Evolutionary conservation across 2,113 vertebrate genomes (phyloP).

Genomic region (Chrysemys picta): DNA sequence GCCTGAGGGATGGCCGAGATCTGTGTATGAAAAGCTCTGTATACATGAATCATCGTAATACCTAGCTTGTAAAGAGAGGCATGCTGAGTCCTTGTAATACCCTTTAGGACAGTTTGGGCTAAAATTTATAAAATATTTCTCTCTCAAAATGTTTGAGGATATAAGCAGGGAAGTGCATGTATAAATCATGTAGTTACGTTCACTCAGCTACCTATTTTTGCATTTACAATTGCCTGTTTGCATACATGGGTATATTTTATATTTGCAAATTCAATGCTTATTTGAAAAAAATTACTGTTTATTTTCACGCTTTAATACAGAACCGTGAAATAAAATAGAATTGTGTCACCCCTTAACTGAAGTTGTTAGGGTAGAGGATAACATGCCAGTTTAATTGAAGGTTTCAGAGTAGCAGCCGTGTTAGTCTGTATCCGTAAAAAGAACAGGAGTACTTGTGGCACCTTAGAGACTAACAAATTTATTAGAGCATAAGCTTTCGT

Average conservation of each 20-base stretch:
- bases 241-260: not conserved
- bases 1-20: not conserved
- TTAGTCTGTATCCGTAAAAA: too few relatives aligned
- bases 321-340: conserved; percentile 34
- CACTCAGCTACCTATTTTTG: fast-evolving
- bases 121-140: not conserved
- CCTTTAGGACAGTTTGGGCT: not conserved
- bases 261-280: not conserved
- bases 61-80: too few relatives aligned
- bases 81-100: not conserved
- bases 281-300: not conserved
- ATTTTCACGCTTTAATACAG: conserved; percentile 13
- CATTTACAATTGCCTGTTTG: not conserved
- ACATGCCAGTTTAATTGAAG: conserved; percentile 12
- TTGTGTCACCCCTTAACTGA: not conserved
- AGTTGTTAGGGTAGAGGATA: not conserved
- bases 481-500: too few relatives aligned
- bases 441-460: too few relatives aligned
- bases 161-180: not conserved
- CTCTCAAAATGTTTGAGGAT: not conserved
- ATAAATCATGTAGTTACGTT: not conserved
- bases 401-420: too few relatives aligned
- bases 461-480: too few relatives aligned
- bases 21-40: not conserved
- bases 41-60: too few relatives aligned